Conservation (phyloP, 2,113 vertebrate genomes). For the Eurypyga helias region DNA sequence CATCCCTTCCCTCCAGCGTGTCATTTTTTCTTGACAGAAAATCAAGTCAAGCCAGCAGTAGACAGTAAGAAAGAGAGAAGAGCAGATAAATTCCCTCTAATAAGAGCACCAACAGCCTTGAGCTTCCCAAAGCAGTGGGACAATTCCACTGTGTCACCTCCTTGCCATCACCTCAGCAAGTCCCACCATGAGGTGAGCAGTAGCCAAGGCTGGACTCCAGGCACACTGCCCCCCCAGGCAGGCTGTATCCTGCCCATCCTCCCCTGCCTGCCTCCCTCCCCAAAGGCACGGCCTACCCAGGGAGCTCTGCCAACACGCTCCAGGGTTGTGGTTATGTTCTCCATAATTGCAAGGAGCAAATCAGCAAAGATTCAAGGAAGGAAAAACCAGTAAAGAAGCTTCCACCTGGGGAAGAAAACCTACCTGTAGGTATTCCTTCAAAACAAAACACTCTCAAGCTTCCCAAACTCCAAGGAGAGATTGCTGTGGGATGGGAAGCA, state of each 20-base stretch:
- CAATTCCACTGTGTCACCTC: background rate
- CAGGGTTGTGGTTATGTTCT: background rate
- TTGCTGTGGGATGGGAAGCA: background rate
- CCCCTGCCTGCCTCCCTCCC: background rate
- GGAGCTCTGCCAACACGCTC: background rate
- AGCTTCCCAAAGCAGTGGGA: background rate
- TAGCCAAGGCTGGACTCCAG: background rate
- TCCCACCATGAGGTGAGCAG: background rate
- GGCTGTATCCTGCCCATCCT: background rate
- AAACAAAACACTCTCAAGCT: background rate
- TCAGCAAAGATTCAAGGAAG: background rate
- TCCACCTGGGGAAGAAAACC: background rate
- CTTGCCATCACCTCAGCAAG: background rate
- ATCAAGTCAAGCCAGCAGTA: background rate
- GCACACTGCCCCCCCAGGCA: background rate
- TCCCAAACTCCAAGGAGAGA: background rate
- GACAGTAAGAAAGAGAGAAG: background rate
- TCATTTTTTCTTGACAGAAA: too few relatives aligned
- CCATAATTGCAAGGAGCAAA: background rate
- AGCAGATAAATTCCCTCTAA: background rate
- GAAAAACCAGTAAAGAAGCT: background rate
- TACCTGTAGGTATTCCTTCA: background rate
- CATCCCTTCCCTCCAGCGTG: too few relatives aligned
- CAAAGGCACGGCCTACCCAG: accelerated
- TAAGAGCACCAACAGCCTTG: background rate